These are phyloP conservation scores for Eurystomus gularis DNA, from an alignment of 2,113 vertebrate genomes.

Conservation along the genomic window DNA sequence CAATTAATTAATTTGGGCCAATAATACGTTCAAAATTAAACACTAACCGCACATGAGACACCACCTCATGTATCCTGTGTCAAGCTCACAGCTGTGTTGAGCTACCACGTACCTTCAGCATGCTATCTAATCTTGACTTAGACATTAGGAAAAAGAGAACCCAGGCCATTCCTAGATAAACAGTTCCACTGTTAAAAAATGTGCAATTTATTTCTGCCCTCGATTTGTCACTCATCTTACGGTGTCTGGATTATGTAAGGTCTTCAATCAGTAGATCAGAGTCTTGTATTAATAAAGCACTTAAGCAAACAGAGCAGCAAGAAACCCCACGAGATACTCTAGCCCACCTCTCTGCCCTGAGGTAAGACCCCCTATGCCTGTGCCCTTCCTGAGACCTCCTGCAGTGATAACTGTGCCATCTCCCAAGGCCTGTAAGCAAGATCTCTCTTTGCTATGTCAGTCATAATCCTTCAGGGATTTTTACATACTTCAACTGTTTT, in stretches of 20 bases:
- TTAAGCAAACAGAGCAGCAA: neutral
- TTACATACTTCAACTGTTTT: neutral
- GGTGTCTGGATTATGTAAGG: neutral
- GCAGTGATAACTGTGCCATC: neutral
- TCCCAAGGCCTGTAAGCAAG: neutral
- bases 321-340: neutral
- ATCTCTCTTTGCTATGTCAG: neutral
- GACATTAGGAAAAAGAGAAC: neutral
- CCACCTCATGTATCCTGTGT: neutral
- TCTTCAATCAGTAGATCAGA: neutral
- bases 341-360: neutral
- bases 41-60: neutral
- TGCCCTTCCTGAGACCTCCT: neutral
- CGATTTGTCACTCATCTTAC: neutral
- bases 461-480: neutral
- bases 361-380: neutral
- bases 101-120: rapidly evolving
- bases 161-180: neutral
- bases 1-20: neutral
- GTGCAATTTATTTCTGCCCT: neutral
- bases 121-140: neutral
- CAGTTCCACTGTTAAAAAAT: neutral
- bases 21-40: neutral
- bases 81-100: neutral
- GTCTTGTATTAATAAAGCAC: neutral